Evolutionary conservation across 2,113 vertebrate genomes (phyloP), one percentile per base, ranked within the genome.

Genomic region (Papio anubis): DNA sequence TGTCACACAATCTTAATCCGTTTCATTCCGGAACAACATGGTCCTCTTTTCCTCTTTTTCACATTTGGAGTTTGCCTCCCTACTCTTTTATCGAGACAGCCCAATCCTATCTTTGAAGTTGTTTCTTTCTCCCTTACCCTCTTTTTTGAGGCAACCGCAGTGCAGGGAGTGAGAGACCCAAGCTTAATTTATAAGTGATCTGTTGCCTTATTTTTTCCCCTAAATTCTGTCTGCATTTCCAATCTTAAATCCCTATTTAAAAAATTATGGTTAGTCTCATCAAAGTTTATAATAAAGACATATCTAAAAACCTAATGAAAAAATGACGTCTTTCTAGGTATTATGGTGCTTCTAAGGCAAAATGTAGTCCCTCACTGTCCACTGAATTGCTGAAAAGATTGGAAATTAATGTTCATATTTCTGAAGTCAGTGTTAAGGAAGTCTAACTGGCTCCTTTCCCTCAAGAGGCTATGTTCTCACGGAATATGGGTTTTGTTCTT

Each of bases 1-100:
- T 97, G 98, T 98, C 98, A 97, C 97, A 96, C 96, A 97, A 97
- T 97, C 97, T 97, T 97, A 98, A 98, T 98, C 96, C 97, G 76
- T 97, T 98, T 98, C 98, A 98, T 97, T 97, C 96, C 83, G 87
- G 96, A 98, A 97, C 95, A 97, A 96, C 97, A 93, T 52, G 84
- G 82, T 96, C 81, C 85, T 97, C 94, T 97, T 95, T 96, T 86
- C 85, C 88, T 92, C 25, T 78, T 78, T 92, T 94, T 89, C 78
- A 6, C 82, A 91, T 95, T 97, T 97, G 92, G 88, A 95, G 93
- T 98, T 97, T 97, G 94, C 94, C 93, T 98, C 92, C 61, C 84
- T 96, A 90, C 81, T 96, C 96, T 97, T 97, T 91, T 75, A 87
- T 57, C 35, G 43, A 95, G 98, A 95, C 90, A 38, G 87, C 83